Percentiles rank a stretch among this genome's conserved stretches.
These are phyloP conservation scores for Paraescarpia echinospica DNA, from an alignment of 1,140 invertebrate genomes.

Conservation along the genomic window DNA sequence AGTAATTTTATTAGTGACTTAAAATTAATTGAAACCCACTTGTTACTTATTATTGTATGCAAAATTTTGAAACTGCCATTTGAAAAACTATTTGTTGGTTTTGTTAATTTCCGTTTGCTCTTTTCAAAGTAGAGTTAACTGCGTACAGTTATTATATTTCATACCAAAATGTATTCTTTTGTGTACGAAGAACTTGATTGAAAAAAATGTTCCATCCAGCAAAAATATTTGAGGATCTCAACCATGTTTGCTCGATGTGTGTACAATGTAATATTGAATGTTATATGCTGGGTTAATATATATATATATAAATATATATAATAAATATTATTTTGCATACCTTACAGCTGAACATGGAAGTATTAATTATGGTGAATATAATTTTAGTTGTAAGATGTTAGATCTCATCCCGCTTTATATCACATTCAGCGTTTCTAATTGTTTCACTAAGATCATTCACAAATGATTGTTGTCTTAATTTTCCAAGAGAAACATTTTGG, in stretches of 20 bases:
- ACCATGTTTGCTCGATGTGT: not conserved
- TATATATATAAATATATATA: not conserved
- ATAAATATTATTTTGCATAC: conserved; percentile 3
- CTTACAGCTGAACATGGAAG: not conserved
- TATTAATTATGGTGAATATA: conserved; percentile 7
- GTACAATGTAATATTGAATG: conserved; percentile 6
- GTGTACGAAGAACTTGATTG: not conserved
- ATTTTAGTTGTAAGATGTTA: conserved; percentile 1
- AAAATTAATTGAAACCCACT: not conserved
- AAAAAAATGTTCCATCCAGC: not conserved
- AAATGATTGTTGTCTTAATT: not conserved
- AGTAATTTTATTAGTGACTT: not conserved
- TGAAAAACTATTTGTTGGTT: too few species aligned
- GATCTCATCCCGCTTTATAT: not conserved
- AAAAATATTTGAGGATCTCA: not conserved
- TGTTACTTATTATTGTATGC: not conserved
- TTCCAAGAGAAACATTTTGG: not conserved
- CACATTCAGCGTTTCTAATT: not conserved
- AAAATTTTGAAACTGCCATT: not conserved
- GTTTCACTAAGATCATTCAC: not conserved
- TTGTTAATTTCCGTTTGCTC: not conserved
- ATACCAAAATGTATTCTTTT: not conserved
- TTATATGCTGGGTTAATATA: not conserved
- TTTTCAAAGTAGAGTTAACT: not conserved
- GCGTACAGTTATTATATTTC: not conserved